A percentile compares a stretch with the other conserved stretches of the same genome.
These are phyloP conservation scores for Pteromalus puparum DNA, from an alignment of 1,140 invertebrate species.

Conservation along the genomic window DNA sequence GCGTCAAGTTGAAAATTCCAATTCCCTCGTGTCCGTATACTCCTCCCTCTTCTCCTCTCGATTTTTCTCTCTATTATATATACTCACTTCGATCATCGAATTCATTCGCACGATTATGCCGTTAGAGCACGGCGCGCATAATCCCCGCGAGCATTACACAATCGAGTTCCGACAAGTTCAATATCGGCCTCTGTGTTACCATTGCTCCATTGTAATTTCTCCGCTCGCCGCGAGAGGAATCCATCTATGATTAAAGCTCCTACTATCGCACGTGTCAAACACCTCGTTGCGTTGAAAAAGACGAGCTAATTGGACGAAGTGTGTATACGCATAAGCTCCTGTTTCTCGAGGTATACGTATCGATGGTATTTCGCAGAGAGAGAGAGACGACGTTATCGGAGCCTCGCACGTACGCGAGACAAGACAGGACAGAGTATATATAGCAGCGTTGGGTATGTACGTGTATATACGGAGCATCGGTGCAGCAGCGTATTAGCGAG, in stretches of 20 bases:
- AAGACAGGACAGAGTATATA: neutral
- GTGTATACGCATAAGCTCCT: neutral
- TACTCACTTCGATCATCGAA: neutral
- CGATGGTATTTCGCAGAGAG: neutral
- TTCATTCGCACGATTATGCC: too few species aligned
- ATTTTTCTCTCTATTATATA: too few species aligned
- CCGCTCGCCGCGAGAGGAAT: neutral
- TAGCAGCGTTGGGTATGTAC: too few species aligned
- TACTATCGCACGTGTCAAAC: neutral
- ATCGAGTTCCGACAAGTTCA: too few species aligned
- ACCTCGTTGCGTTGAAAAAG: neutral
- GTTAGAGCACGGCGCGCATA: neutral
- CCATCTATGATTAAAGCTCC: neutral
- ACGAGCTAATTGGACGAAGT: neutral
- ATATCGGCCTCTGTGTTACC: too few species aligned
- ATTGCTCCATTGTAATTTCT: neutral
- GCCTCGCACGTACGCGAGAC: slow-evolving; percentile 28
- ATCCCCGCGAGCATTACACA: neutral
- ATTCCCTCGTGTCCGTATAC: neutral
- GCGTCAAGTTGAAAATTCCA: neutral
- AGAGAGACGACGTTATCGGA: neutral
- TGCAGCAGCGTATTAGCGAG: slow-evolving; percentile 2
- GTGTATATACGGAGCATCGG: too few species aligned
- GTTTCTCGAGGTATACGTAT: neutral
- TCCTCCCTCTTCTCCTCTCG: too few species aligned